These are phyloP conservation scores for Neocrepidodera transversa DNA, from an alignment of 2,888 invertebrate genomes.

Conservation along the genomic window DNA sequence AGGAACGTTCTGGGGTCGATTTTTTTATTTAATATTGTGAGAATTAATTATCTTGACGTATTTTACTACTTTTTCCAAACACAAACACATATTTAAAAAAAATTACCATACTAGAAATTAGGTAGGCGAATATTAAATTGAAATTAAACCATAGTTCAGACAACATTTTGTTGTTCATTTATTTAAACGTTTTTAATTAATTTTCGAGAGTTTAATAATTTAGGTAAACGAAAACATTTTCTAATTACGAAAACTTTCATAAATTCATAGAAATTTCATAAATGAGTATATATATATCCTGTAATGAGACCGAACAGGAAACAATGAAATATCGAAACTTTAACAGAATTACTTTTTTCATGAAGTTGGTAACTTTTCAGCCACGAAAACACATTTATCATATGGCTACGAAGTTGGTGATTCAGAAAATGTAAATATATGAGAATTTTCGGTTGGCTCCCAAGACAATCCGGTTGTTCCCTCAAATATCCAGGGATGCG, in stretches of 20 bases:
- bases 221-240: conserved; percentile 13
- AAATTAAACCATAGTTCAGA: too few relatives aligned
- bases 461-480: conserved; percentile 40
- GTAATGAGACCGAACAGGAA: conserved; percentile 27
- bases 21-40: too few relatives aligned
- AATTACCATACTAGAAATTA: too few relatives aligned
- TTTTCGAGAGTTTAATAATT: not conserved
- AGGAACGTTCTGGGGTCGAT: too few relatives aligned
- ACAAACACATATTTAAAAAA: too few relatives aligned
- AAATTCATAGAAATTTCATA: conserved; percentile 29
- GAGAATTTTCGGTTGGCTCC: conserved; percentile 41
- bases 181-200: conserved; percentile 1
- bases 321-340: conserved; percentile 32
- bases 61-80: too few relatives aligned
- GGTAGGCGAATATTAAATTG: too few relatives aligned
- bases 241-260: conserved; percentile 25
- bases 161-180: too few relatives aligned
- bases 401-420: conserved; percentile 38
- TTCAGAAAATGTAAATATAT: conserved; percentile 46
- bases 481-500: conserved; percentile 34
- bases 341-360: conserved; percentile 29
- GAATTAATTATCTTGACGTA: too few relatives aligned
- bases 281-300: conserved; percentile 27
- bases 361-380: conserved; percentile 20
- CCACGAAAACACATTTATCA: conserved; percentile 33